These are phyloP conservation scores for Molorchus minor DNA, from an alignment of 2,888 invertebrate species.

Conservation along the genomic window DNA sequence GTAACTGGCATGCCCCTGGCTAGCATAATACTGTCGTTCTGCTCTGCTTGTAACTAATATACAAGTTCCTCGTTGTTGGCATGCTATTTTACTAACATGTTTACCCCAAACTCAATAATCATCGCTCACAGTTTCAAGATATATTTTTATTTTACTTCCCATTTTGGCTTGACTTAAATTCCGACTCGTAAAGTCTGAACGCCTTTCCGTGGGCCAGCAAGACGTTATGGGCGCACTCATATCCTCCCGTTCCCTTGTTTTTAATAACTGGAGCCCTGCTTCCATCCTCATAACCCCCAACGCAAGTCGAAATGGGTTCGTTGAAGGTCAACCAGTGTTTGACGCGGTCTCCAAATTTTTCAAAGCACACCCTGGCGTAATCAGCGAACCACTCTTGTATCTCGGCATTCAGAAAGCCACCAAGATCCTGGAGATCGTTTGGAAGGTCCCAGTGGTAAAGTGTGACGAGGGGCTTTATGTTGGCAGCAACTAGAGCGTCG, in stretches of 20 bases:
- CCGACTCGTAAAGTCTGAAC: slow-evolving; percentile 67
- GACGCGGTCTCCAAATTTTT: slow-evolving; percentile 53
- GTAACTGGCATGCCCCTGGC: too few species aligned
- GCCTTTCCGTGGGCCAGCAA: slow-evolving; percentile 72
- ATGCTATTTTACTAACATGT: too few species aligned
- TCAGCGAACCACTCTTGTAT: slow-evolving; percentile 66
- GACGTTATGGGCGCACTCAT: slow-evolving; percentile 70
- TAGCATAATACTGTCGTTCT: too few species aligned
- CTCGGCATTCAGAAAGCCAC: slow-evolving; percentile 64
- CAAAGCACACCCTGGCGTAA: slow-evolving; percentile 63
- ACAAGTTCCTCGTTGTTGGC: too few species aligned
- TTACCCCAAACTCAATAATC: too few species aligned
- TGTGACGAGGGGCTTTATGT: slow-evolving; percentile 66
- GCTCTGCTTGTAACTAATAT: too few species aligned
- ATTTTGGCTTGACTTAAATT: slow-evolving; percentile 59
- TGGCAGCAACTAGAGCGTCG: slow-evolving; percentile 64
- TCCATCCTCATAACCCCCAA: slow-evolving; percentile 53
- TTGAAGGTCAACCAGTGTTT: slow-evolving; percentile 67
- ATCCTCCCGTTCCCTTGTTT: slow-evolving; percentile 67
- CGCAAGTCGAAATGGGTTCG: slow-evolving; percentile 59
- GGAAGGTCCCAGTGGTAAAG: slow-evolving; percentile 67
- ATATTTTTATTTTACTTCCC: slow-evolving; percentile 33
- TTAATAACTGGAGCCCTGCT: slow-evolving; percentile 62
- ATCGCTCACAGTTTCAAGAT: neutral
- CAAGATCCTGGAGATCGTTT: slow-evolving; percentile 59